phyloP scores from a whole-genome alignment of 2,113 vertebrate genomes.

The Phaethornis superciliosus region DNA sequence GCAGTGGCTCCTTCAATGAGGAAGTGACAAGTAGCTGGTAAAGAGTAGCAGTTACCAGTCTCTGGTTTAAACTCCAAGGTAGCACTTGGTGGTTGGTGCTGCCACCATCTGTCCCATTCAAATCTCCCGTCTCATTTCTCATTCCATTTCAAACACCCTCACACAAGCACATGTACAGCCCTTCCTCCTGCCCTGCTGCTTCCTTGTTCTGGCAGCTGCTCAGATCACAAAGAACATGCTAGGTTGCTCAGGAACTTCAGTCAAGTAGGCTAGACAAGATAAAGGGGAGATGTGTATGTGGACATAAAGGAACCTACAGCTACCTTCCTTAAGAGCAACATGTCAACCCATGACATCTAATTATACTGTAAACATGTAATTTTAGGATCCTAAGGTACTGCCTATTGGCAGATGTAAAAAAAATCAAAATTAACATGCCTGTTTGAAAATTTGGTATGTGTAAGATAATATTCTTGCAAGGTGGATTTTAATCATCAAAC shows the following conservation, averaged over 20 bases:
- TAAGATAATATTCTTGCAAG: neutral
- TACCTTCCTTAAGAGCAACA: neutral
- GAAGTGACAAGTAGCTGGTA: neutral
- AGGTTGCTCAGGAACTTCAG: neutral
- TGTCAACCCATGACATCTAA: neutral
- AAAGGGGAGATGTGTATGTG: neutral
- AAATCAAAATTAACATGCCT: neutral
- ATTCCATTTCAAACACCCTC: neutral
- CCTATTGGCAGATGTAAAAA: neutral
- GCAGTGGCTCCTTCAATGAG: neutral
- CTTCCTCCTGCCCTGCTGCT: neutral
- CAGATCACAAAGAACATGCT: neutral
- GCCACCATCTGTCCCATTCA: neutral
- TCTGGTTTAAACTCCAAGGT: neutral
- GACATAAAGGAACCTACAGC: neutral
- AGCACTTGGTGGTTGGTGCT: neutral
- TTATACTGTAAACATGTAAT: neutral
- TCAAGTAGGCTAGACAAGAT: neutral
- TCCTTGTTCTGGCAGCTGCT: neutral
- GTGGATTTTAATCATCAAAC: neutral
- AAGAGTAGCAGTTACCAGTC: neutral
- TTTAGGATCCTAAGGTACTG: neutral
- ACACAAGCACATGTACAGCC: rapidly evolving
- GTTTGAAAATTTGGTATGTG: neutral
- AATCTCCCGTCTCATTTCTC: neutral